A percentile compares a stretch with the other conserved stretches of the same genome.
Evolutionary conservation across 2,888 invertebrate species (phyloP).

Genomic region (Saturnia pavonia): DNA sequence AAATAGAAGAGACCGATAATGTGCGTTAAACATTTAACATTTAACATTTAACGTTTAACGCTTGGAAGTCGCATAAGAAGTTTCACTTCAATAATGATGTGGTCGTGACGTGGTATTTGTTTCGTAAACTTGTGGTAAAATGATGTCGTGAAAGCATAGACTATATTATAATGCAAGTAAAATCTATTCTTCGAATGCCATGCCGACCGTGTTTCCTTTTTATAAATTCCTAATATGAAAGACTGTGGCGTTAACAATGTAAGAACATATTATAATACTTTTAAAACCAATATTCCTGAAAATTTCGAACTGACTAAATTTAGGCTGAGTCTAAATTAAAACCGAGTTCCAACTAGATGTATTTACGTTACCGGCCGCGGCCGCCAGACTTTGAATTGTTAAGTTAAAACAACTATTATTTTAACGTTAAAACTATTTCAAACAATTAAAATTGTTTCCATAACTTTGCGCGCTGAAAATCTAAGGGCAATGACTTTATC

Average conservation of each 20-base stretch:
- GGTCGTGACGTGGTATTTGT: no score
- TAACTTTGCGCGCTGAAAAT: constrained; percentile 39
- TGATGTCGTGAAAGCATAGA: no score
- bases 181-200: no score
- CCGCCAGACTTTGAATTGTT: constrained; percentile 6
- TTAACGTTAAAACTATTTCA: constrained; percentile 28
- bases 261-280: no score
- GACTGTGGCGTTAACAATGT: neutral
- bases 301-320: constrained; percentile 1
- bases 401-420: constrained; percentile 11
- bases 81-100: no score
- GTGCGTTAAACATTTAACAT: no score
- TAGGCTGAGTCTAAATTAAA: neutral
- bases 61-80: no score
- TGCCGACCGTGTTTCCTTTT: no score
- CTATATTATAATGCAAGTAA: no score
- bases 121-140: no score
- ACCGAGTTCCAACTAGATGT: constrained; percentile 11
- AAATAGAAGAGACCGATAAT: no score
- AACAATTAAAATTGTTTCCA: constrained; percentile 45
- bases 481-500: constrained; percentile 36
- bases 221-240: neutral
- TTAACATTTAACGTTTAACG: no score
- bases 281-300: neutral
- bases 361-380: constrained; percentile 20